Conservation (phyloP, 2,888 invertebrate species). For the Lamellibrachia columna region DNA sequence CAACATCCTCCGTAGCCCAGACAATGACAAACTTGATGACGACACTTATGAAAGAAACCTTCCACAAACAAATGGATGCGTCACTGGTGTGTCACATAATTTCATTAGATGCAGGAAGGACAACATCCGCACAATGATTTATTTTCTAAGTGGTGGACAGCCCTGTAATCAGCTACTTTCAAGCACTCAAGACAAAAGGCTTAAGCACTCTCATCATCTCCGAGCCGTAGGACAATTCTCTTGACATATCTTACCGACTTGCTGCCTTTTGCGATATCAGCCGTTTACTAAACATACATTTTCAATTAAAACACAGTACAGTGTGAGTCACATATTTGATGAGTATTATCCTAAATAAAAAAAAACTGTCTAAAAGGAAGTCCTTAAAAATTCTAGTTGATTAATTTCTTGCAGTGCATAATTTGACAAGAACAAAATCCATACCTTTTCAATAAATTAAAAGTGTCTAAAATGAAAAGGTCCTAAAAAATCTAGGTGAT, state of each 20-base stretch:
- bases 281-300: neutral
- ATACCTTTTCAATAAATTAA: too few species aligned
- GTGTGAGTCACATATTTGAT: neutral
- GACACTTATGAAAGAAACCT: neutral
- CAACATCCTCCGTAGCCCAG: neutral
- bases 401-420: neutral
- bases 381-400: neutral
- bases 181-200: constrained; percentile 11
- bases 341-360: neutral
- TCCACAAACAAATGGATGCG: neutral
- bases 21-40: neutral
- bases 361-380: neutral
- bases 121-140: constrained; percentile 1
- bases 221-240: neutral
- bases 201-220: neutral
- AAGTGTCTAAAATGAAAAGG: neutral
- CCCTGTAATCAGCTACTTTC: neutral
- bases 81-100: neutral
- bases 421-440: neutral
- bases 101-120: neutral
- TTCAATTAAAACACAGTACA: neutral
- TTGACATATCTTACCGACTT: neutral
- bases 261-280: neutral
- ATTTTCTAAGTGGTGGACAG: neutral
- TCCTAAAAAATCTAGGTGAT: neutral